phyloP scores from a whole-genome alignment of 2,797 vertebrate genomes.

The Ctenochaetus hawaiiensis region DNA sequence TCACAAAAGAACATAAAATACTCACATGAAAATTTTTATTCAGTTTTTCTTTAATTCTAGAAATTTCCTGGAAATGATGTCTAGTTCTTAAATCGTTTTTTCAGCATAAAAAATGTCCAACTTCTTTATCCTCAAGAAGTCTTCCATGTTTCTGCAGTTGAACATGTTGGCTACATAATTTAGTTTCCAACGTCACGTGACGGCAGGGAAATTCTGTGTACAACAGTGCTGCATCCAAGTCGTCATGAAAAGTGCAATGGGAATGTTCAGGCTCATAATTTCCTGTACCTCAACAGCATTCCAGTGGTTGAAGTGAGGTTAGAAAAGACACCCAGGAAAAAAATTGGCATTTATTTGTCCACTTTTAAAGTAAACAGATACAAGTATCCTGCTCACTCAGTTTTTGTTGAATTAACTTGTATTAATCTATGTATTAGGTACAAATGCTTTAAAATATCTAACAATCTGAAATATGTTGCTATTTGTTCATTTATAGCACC shows the following conservation, averaged over 20 bases:
- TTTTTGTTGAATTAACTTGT: neutral
- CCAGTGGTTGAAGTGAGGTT: conserved; percentile 24
- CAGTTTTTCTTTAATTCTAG: neutral
- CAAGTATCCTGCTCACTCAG: neutral
- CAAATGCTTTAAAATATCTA: neutral
- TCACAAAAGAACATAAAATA: neutral
- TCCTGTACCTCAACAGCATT: conserved; percentile 40
- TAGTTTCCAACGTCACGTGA: conserved; percentile 39
- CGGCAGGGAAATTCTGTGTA: conserved; percentile 39
- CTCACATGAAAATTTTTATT: neutral
- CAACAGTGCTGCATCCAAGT: conserved; percentile 34
- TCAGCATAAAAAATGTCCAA: conserved; percentile 3
- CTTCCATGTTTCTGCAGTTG: conserved; percentile 8
- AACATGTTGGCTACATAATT: conserved; percentile 36
- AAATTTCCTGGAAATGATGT: neutral
- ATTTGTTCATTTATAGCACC: conserved; percentile 34
- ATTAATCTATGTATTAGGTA: too few species aligned
- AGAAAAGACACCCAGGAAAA: conserved; percentile 33
- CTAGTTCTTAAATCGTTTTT: neutral
- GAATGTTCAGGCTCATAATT: conserved; percentile 54
- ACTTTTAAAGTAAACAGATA: conserved; percentile 26
- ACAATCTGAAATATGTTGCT: conserved; percentile 20
- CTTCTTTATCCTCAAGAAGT: conserved; percentile 30
- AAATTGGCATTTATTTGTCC: conserved; percentile 19
- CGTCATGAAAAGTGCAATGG: conserved; percentile 46